Conservation (phyloP, 2,113 vertebrate genomes). For the Pteropus alecto region DNA sequence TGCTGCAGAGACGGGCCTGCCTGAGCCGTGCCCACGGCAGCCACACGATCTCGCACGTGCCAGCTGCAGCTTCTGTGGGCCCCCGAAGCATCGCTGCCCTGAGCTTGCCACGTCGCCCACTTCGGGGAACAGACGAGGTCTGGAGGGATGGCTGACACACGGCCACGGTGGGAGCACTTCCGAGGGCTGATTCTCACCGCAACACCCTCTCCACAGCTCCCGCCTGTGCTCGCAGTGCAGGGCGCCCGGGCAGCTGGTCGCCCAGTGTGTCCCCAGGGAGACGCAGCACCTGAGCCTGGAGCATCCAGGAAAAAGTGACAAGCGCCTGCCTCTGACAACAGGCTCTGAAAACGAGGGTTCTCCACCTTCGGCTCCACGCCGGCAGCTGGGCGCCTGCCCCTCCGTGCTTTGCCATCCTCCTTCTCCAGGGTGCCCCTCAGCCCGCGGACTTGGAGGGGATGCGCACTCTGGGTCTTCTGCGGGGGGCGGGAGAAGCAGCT, state of each 20-base stretch:
- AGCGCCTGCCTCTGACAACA: accelerated
- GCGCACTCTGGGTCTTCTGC: neutral
- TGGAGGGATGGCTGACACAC: neutral
- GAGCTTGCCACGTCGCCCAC: neutral
- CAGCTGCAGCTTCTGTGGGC: neutral
- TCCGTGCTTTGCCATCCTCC: too few species aligned
- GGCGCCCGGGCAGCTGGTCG: accelerated
- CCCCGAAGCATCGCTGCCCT: neutral
- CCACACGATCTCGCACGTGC: neutral
- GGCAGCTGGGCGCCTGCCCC: neutral
- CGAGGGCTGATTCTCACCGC: accelerated
- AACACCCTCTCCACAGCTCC: accelerated
- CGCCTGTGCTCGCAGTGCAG: too few species aligned
- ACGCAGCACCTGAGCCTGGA: accelerated
- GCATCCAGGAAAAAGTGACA: accelerated
- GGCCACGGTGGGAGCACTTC: neutral
- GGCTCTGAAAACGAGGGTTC: neutral
- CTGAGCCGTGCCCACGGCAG: neutral
- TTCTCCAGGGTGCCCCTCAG: too few species aligned
- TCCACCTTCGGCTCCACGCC: accelerated
- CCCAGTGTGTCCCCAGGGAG: too few species aligned
- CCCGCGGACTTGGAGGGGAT: neutral
- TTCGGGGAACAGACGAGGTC: neutral
- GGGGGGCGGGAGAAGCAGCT: neutral
- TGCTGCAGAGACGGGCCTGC: neutral